phyloP scores from a whole-genome alignment of 2,888 invertebrate genomes.

The Eilema griseolum region DNA sequence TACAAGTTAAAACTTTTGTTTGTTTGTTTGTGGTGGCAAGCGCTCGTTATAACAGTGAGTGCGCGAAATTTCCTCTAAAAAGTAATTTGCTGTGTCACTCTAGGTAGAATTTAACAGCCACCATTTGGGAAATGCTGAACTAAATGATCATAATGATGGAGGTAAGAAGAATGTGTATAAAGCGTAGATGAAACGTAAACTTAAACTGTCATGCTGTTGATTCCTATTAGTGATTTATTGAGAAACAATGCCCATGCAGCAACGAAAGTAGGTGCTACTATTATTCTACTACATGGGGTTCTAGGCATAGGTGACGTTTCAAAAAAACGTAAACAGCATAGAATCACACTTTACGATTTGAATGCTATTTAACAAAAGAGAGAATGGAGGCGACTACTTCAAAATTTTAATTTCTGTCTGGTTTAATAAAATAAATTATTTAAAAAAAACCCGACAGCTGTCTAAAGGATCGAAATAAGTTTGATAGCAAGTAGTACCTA shows the following conservation, averaged over 20 bases:
- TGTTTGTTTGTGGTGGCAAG: slow-evolving; percentile 68
- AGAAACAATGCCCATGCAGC: background rate
- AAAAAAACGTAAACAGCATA: background rate
- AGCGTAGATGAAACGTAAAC: background rate
- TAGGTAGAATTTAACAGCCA: slow-evolving; percentile 61
- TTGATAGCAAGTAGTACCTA: no score
- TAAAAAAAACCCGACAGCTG: no score
- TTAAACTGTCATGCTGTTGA: background rate
- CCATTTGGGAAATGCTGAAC: slow-evolving; percentile 77
- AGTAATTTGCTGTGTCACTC: slow-evolving; percentile 83
- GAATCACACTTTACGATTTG: background rate
- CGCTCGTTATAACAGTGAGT: slow-evolving; percentile 76
- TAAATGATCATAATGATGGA: slow-evolving; percentile 74
- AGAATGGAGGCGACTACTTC: no score
- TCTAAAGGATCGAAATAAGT: no score
- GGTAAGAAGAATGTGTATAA: slow-evolving; percentile 45
- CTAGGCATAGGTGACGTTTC: no score
- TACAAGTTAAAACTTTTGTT: slow-evolving; percentile 73
- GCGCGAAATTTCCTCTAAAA: slow-evolving; percentile 72
- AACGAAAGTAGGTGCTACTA: no score
- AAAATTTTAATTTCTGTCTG: no score
- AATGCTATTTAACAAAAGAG: background rate
- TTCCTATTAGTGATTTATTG: background rate
- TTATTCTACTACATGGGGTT: no score
- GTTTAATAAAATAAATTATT: no score